These are phyloP conservation scores for Sebastes diaconus DNA, from an alignment of 2,797 vertebrate genomes.

Conservation along the genomic window DNA sequence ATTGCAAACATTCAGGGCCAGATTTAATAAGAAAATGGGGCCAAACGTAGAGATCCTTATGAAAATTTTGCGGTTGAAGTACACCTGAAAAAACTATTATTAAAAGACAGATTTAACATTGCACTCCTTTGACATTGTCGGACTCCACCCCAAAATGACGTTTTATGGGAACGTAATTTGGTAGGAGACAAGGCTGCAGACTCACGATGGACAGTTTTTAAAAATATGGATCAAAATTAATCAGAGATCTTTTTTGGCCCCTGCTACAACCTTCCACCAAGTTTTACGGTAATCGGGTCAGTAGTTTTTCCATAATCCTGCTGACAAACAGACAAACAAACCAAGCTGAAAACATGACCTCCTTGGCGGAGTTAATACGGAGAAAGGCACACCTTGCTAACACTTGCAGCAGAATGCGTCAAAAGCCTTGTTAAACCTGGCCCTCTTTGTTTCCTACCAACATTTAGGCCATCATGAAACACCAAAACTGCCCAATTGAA, in stretches of 20 bases:
- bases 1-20: not conserved
- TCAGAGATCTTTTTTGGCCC: not conserved
- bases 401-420: not conserved
- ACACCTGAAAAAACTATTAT: not conserved
- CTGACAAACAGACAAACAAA: too few relatives aligned
- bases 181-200: too few relatives aligned
- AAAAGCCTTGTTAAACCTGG: not conserved
- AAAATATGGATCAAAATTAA: too few relatives aligned
- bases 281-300: too few relatives aligned
- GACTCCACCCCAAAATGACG: accelerated
- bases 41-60: accelerated
- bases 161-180: too few relatives aligned
- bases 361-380: too few relatives aligned
- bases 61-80: not conserved
- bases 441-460: not conserved
- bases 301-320: too few relatives aligned
- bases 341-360: too few relatives aligned
- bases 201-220: too few relatives aligned
- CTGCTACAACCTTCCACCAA: not conserved
- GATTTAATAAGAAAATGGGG: not conserved
- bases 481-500: not conserved
- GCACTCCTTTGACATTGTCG: too few relatives aligned
- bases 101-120: not conserved
- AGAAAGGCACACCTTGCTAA: not conserved
- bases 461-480: not conserved